phyloP scores from a whole-genome alignment of 2,888 invertebrate species.

The Lapara coniferarum region DNA sequence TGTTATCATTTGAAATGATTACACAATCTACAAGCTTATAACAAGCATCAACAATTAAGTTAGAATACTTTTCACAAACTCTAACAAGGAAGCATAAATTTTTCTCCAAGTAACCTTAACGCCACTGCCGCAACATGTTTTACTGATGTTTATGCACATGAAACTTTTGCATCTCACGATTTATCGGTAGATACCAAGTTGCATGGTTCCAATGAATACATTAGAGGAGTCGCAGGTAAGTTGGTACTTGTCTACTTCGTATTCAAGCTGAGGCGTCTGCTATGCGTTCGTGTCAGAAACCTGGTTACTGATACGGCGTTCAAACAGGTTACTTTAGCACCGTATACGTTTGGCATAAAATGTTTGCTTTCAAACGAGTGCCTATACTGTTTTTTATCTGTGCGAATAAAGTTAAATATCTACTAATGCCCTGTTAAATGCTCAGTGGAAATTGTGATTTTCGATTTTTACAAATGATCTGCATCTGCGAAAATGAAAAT shows the following conservation, averaged over 20 bases:
- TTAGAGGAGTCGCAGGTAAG: conserved; percentile 56
- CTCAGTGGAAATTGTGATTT: not conserved
- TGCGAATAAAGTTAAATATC: conserved; percentile 4
- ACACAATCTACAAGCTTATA: conserved; percentile 8
- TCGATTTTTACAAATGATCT: conserved; percentile 3
- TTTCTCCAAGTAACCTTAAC: conserved; percentile 16
- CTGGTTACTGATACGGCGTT: conserved; percentile 37
- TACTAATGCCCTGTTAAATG: conserved; percentile 8
- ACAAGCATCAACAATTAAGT: conserved; percentile 21
- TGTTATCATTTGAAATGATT: not conserved
- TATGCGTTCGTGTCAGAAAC: conserved; percentile 44
- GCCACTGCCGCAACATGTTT: conserved; percentile 8
- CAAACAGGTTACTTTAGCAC: conserved; percentile 20
- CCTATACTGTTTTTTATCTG: conserved; percentile 11
- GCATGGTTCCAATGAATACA: conserved; percentile 73
- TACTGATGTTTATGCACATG: conserved; percentile 24
- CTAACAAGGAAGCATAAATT: conserved; percentile 22
- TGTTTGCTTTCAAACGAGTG: conserved; percentile 17
- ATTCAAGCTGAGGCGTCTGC: conserved; percentile 56
- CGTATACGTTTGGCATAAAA: conserved; percentile 4
- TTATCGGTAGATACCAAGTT: conserved; percentile 51
- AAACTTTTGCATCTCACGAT: conserved; percentile 28
- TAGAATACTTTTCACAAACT: conserved; percentile 19
- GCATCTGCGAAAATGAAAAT: not conserved
- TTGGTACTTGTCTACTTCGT: conserved; percentile 51